Evolutionary conservation across 2,113 vertebrate species (phyloP).

Genomic region (Rhodinocichla rosea): DNA sequence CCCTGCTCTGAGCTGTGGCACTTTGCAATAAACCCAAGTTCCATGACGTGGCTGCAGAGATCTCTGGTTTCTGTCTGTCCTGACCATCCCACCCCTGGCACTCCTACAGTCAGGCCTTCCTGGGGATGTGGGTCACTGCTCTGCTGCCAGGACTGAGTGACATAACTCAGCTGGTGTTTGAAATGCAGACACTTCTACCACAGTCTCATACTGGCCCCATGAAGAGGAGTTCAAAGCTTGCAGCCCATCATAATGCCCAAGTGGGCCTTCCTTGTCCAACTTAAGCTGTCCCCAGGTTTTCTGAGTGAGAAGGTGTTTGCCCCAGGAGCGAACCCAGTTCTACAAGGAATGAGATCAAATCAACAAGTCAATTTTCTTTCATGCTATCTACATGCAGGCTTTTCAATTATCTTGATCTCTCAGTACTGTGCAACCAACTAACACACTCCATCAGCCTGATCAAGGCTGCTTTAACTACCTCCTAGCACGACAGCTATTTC

Average conservation of each 20-base stretch:
- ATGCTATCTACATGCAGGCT: neutral
- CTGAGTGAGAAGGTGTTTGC: neutral
- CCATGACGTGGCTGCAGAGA: too few relatives aligned
- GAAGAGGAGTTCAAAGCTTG: neutral
- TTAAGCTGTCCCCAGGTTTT: neutral
- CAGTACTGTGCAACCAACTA: neutral
- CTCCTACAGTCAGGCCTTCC: neutral
- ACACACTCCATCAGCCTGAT: neutral
- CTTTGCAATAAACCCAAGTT: too few relatives aligned
- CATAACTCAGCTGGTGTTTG: neutral
- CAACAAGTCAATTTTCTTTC: neutral
- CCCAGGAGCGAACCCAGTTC: neutral
- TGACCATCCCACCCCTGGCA: accelerated
- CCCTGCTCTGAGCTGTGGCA: too few relatives aligned
- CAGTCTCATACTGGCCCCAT: neutral
- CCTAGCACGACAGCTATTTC: neutral
- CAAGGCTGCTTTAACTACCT: neutral
- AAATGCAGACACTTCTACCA: neutral
- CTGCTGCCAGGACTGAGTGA: neutral
- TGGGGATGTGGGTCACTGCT: neutral
- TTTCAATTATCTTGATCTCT: neutral
- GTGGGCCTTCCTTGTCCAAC: neutral
- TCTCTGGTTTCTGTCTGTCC: too few relatives aligned
- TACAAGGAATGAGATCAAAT: neutral
- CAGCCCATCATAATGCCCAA: neutral